A percentile compares a stretch with the other conserved stretches of the same genome.
These are phyloP conservation scores for Coronaproctus castanopsis DNA, from an alignment of 2,888 invertebrate species.

Conservation along the genomic window DNA sequence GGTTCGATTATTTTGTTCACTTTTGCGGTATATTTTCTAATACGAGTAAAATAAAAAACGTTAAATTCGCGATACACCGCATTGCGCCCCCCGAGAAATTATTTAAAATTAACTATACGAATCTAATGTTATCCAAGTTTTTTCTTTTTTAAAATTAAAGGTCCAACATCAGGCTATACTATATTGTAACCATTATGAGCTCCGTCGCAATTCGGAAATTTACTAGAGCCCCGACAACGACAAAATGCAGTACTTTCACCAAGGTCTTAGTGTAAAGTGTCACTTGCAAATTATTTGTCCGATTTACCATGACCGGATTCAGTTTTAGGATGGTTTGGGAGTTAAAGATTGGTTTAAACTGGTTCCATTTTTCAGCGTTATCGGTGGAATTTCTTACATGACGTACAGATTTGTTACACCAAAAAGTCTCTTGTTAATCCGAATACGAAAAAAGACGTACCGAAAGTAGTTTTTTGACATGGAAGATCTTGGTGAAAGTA, in stretches of 20 bases:
- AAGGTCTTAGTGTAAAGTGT: no score
- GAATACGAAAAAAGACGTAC: constrained; percentile 45
- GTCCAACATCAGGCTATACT: constrained; percentile 77
- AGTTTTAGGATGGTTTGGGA: constrained; percentile 68
- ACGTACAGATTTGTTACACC: constrained; percentile 55
- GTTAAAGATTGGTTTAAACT: constrained; percentile 65
- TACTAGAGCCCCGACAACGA: constrained; percentile 88
- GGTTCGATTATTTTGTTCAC: no score
- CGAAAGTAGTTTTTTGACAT: constrained; percentile 79
- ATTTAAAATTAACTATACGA: no score
- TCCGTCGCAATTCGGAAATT: constrained; percentile 98
- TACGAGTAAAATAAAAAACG: no score
- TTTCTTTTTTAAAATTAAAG: constrained; percentile 57
- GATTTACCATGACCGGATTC: constrained; percentile 65
- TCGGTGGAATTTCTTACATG: constrained; percentile 61
- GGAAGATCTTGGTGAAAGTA: constrained; percentile 82
- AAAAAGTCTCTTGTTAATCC: constrained; percentile 42
- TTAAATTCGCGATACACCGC: no score
- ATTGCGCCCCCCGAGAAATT: no score
- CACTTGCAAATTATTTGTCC: constrained; percentile 64
- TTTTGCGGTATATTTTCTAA: no score
- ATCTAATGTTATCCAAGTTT: no score
- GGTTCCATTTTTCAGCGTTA: constrained; percentile 56
- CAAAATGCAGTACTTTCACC: constrained; percentile 79
- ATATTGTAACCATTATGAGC: constrained; percentile 74